phyloP scores from a whole-genome alignment of 1,140 invertebrate genomes.

The Cyphomyrmex costatus region DNA sequence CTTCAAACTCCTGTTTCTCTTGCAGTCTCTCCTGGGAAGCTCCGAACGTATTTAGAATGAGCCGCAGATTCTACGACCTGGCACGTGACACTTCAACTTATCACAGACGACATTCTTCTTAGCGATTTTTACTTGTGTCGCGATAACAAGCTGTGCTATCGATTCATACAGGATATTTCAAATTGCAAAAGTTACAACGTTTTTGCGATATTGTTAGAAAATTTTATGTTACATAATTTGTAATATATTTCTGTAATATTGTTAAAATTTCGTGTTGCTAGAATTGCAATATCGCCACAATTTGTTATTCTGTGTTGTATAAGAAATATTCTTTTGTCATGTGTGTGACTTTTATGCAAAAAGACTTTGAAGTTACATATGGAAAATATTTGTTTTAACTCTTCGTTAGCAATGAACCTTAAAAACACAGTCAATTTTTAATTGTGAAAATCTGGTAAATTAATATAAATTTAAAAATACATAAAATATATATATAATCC shows the following conservation, averaged over 20 bases:
- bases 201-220: too few species aligned
- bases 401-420: too few species aligned
- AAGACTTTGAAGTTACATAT: not conserved
- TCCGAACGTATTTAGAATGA: slow-evolving; percentile 20
- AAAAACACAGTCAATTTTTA: too few species aligned
- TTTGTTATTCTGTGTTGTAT: not conserved
- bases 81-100: not conserved
- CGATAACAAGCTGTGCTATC: not conserved
- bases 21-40: slow-evolving; percentile 14
- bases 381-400: too few species aligned
- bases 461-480: too few species aligned
- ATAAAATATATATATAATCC: too few species aligned
- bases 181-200: not conserved
- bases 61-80: not conserved
- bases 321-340: not conserved
- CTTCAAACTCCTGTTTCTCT: not conserved
- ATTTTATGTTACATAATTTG: not conserved
- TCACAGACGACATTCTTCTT: not conserved
- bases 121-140: not conserved
- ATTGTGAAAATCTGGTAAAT: too few species aligned
- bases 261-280: not conserved
- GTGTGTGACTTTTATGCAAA: not conserved
- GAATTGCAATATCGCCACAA: not conserved
- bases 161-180: not conserved
- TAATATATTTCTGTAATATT: not conserved